Evolutionary conservation across 2,113 vertebrate genomes (phyloP).

Genomic region (Cyanistes caeruleus): DNA sequence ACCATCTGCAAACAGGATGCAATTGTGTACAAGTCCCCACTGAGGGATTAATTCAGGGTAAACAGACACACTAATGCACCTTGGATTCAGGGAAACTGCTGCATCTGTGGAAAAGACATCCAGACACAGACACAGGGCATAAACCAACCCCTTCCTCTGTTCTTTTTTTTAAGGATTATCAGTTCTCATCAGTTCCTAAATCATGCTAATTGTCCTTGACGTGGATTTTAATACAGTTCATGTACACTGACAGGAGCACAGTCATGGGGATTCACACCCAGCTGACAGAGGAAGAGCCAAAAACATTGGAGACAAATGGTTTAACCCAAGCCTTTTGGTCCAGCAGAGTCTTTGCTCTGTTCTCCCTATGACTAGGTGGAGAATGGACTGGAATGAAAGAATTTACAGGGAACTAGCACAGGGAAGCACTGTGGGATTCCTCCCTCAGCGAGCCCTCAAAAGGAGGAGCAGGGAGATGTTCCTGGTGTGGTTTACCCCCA

Average conservation of each 20-base stretch:
- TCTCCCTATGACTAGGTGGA: neutral
- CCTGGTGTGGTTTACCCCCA: conserved; percentile 72
- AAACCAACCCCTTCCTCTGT: neutral
- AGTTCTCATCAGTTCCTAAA: neutral
- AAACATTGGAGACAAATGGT: neutral
- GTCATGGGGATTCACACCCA: neutral
- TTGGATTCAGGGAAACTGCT: neutral
- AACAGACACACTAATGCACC: neutral
- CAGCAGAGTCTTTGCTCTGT: neutral
- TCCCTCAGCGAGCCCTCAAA: neutral
- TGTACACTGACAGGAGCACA: neutral
- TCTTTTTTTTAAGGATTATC: neutral
- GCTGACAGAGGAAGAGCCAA: neutral
- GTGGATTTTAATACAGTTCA: neutral
- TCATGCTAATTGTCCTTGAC: neutral
- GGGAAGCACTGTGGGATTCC: neutral
- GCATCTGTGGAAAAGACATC: neutral
- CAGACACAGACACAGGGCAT: neutral
- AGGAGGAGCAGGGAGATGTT: neutral
- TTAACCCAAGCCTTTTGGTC: neutral
- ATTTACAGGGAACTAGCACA: neutral
- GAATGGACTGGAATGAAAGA: neutral
- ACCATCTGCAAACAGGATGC: neutral
- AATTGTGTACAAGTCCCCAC: too few relatives aligned
- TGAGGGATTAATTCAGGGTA: neutral